phyloP scores from a whole-genome alignment of 2,888 invertebrate genomes.

The Iphiclides podalirius region DNA sequence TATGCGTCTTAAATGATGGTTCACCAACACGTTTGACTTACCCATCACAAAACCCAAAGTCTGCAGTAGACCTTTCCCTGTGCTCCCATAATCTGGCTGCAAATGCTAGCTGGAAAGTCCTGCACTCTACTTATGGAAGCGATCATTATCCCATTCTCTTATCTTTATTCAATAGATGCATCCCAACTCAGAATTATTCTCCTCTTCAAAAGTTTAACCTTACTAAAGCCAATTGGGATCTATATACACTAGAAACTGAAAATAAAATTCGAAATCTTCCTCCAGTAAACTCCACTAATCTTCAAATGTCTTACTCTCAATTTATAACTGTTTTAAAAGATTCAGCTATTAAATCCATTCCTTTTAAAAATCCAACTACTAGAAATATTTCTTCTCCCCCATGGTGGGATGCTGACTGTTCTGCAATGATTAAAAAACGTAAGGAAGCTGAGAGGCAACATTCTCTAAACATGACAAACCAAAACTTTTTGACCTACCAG shows the following conservation, averaged over 20 bases:
- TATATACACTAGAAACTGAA: neutral
- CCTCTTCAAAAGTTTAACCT: neutral
- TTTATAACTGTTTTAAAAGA: neutral
- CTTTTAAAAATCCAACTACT: neutral
- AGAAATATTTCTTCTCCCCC: neutral
- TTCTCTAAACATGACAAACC: no score
- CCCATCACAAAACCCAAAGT: neutral
- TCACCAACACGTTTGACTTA: neutral
- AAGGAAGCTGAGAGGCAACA: neutral
- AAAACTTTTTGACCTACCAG: no score
- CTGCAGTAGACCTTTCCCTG: neutral
- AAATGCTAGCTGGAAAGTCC: no score
- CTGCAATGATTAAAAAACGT: neutral
- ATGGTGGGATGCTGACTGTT: no score
- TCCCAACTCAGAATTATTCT: neutral
- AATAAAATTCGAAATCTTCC: neutral
- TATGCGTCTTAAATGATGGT: neutral
- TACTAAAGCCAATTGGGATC: neutral
- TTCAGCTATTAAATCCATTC: neutral
- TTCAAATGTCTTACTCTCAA: neutral
- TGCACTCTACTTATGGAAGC: neutral
- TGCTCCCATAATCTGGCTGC: no score
- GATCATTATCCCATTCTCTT: neutral
- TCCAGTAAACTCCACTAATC: neutral
- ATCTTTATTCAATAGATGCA: neutral